Percentiles rank a stretch among this genome's conserved stretches.
Evolutionary conservation across 2,797 vertebrate species (phyloP).

Genomic region (Nyctibius grandis): DNA sequence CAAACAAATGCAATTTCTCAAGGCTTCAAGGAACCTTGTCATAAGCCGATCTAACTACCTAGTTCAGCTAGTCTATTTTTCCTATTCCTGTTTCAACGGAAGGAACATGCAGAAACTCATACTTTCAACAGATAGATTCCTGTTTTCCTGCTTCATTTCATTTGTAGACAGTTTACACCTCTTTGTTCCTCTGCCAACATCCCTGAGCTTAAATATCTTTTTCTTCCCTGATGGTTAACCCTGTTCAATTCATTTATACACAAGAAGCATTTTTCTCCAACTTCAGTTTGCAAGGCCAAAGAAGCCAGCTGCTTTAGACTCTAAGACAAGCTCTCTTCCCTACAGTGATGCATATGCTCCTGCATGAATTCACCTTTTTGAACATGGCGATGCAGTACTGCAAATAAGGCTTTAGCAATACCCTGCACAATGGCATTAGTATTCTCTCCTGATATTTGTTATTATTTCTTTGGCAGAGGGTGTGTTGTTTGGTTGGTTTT

Average conservation of each 20-base stretch:
- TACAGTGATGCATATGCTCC: background rate
- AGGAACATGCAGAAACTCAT: background rate
- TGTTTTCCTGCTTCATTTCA: background rate
- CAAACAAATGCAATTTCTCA: background rate
- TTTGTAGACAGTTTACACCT: background rate
- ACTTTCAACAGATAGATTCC: background rate
- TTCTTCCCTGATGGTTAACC: background rate
- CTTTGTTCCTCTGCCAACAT: background rate
- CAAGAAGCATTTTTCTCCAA: constrained; percentile 6
- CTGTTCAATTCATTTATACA: background rate
- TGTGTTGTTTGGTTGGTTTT: background rate
- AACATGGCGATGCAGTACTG: background rate
- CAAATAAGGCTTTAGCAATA: background rate
- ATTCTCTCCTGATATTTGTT: background rate
- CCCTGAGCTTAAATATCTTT: background rate
- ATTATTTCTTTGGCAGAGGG: background rate
- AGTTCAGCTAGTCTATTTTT: background rate
- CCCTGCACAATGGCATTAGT: background rate
- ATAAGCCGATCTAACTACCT: background rate
- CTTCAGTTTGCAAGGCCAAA: background rate
- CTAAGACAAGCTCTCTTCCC: background rate
- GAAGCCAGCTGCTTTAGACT: background rate
- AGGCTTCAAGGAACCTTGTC: background rate
- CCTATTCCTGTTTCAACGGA: background rate
- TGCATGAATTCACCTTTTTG: background rate